Base-by-base conservation (phyloP, 2,797 vertebrate species). In the Neostethus bicornis region DNA sequence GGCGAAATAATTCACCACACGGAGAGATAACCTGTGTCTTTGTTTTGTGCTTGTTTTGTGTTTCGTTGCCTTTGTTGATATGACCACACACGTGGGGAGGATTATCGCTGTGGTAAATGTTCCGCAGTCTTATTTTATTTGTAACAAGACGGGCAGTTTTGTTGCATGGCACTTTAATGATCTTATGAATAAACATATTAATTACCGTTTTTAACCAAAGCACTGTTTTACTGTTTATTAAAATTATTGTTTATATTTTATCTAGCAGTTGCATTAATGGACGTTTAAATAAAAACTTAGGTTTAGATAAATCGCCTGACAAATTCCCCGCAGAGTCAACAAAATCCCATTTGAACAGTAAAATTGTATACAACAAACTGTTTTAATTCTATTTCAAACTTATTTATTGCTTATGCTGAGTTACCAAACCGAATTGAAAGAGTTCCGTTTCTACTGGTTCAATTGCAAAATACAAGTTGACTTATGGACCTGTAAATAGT, bases 141-240 rank as follows among this genome's bases (percentile, higher is more conserved):
- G 66, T 75, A 77, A 77, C 61, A 61, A 63, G 70, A 84, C 44
- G 69, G 52, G 67, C 26, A 60, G 50, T 86, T 86, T 78, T 79
- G 76, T 86, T 84, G 79, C 79, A 87, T 89, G 70, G 85, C 85
- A 90, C 88, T 90, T 91, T 88, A 86, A 64, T 61, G 60, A 84
- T 56, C 79, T 45, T 51, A 66, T 79, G 51, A 77, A 61, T 77
- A 81, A 21, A 75, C 77, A 62, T 42, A 51, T 77, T 32, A 39
- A 79, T 80, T 69, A 61, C 62, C 29, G 5, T 79, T 81, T 86
- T 79, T 76, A 70, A 89, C 86, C 87, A 90, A 90, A 89, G 89
- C 66, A 19, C 73, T 63, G 2, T 48, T 61, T 64, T 69, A 31
- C 66, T 49, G 12, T 72, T 59, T 19, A n/a, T n/a, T n/a, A n/a